A percentile compares a stretch with the other conserved stretches of the same genome.
These are phyloP conservation scores for Erebia epiphron DNA, from an alignment of 2,888 invertebrate genomes.

Conservation along the genomic window DNA sequence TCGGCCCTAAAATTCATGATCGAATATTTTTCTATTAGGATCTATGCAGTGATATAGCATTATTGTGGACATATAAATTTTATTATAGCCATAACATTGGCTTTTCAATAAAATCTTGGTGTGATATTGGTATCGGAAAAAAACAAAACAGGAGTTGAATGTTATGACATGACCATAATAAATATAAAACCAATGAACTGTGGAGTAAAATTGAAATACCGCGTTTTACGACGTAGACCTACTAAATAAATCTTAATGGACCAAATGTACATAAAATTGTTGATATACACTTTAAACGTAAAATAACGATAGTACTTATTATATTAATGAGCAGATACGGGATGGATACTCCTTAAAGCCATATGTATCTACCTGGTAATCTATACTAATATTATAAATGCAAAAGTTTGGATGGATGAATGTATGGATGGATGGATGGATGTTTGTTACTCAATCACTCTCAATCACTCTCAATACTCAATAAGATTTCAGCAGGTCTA, in stretches of 20 bases:
- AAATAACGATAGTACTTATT: slow-evolving; percentile 8
- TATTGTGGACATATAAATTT: slow-evolving; percentile 59
- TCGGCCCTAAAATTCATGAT: slow-evolving; percentile 39
- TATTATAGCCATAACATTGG: slow-evolving; percentile 64
- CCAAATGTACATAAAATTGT: slow-evolving; percentile 33
- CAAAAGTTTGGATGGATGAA: no score
- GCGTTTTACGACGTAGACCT: slow-evolving; percentile 35
- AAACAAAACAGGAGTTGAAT: slow-evolving; percentile 61
- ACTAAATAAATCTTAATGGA: slow-evolving; percentile 36
- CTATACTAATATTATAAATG: no score
- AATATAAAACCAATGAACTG: slow-evolving; percentile 57
- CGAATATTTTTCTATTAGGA: slow-evolving; percentile 54
- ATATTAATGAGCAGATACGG: slow-evolving; percentile 5
- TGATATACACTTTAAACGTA: slow-evolving; percentile 24
- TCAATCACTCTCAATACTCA: no score
- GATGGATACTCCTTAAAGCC: neutral
- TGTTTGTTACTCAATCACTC: no score
- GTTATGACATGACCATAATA: slow-evolving; percentile 55
- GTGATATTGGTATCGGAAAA: slow-evolving; percentile 51
- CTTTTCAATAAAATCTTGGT: slow-evolving; percentile 64
- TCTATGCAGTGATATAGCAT: slow-evolving; percentile 48
- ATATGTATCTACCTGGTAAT: neutral
- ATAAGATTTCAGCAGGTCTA: no score
- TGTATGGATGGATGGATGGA: no score
- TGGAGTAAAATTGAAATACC: slow-evolving; percentile 48